phyloP scores from a whole-genome alignment of 1,140 invertebrate species.

The Scaptomyza graminum region DNA sequence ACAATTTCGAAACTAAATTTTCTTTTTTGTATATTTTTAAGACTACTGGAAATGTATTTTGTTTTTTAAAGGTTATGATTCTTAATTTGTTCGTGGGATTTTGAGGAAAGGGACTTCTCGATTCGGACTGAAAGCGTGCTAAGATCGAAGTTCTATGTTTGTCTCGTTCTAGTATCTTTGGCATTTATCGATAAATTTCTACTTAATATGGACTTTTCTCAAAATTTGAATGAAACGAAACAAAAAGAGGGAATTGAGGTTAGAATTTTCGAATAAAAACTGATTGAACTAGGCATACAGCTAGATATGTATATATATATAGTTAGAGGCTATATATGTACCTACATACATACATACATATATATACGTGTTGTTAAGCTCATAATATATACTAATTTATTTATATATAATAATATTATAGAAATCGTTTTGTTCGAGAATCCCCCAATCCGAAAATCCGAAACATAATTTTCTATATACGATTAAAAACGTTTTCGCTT shows the following conservation, averaged over 20 bases:
- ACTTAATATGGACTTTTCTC: conserved; percentile 77
- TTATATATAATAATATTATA: conserved; percentile 29
- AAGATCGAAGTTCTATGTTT: conserved; percentile 28
- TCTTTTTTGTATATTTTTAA: conserved; percentile 26
- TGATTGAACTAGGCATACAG: conserved; percentile 37
- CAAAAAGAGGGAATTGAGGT: conserved; percentile 36
- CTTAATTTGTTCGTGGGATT: conserved; percentile 14
- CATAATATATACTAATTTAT: conserved; percentile 59
- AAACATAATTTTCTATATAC: conserved; percentile 11
- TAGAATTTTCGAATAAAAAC: not conserved
- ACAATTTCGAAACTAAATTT: too few relatives aligned
- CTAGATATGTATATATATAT: conserved; percentile 46
- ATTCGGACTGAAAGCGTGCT: conserved; percentile 54
- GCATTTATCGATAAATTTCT: conserved; percentile 68
- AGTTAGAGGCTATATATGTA: conserved; percentile 22
- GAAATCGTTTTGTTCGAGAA: conserved; percentile 28
- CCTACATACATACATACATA: conserved; percentile 25
- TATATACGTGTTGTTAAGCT: conserved; percentile 61
- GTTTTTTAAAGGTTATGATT: conserved; percentile 27
- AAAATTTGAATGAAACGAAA: conserved; percentile 49
- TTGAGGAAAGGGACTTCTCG: not conserved
- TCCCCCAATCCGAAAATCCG: conserved; percentile 43
- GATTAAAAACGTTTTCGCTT: conserved; percentile 66
- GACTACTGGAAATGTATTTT: conserved; percentile 70
- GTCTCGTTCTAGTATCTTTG: conserved; percentile 54